Conservation (phyloP, 2,888 invertebrate genomes). For the Ptilodon capucinus region DNA sequence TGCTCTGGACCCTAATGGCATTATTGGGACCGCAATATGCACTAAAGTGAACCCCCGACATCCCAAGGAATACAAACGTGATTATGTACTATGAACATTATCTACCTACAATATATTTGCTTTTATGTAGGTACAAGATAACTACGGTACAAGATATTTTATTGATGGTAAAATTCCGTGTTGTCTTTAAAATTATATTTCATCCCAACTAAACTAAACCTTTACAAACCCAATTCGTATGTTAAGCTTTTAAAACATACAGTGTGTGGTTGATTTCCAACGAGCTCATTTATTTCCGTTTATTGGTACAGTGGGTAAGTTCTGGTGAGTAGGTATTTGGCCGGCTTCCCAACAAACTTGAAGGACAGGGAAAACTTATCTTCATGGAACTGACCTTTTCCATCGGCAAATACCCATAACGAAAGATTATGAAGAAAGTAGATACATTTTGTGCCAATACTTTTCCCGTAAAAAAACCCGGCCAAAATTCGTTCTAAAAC, state of each 20-base stretch:
- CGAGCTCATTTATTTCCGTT: constrained; percentile 1
- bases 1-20: no score
- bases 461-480: neutral
- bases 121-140: no score
- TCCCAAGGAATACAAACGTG: no score
- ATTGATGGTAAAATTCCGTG: no score
- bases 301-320: constrained; percentile 2
- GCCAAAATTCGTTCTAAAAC: constrained; percentile 7
- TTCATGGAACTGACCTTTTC: constrained; percentile 2
- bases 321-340: constrained; percentile 8
- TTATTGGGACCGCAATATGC: no score
- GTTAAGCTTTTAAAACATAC: constrained; percentile 1
- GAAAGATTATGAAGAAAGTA: constrained; percentile 4
- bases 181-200: no score
- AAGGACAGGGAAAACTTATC: constrained; percentile 8
- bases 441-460: constrained; percentile 4
- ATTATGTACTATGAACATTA: no score
- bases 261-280: constrained; percentile 1
- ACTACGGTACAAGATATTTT: no score
- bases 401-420: constrained; percentile 8
- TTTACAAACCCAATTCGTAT: neutral
- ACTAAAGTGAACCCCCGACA: no score
- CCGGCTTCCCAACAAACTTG: constrained; percentile 11
- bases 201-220: no score
- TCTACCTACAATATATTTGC: no score